phyloP scores from a whole-genome alignment of 2,113 vertebrate species.

The Crypturellus undulatus region DNA sequence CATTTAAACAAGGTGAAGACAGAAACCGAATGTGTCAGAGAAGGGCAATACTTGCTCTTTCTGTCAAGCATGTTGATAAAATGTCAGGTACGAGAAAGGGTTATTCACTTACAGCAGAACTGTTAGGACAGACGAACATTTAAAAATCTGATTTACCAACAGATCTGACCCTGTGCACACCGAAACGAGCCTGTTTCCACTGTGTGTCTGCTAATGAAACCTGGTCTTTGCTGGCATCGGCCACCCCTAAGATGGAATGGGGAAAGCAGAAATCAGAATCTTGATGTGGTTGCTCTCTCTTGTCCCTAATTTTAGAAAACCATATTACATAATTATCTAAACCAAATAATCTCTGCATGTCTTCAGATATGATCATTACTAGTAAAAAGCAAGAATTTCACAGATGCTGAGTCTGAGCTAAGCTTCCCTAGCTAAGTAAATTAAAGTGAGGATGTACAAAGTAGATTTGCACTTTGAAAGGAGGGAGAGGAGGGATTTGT shows the following conservation, averaged over 20 bases:
- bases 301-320: constrained; percentile 34
- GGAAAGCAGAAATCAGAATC: constrained; percentile 1
- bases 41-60: neutral
- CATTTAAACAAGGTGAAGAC: constrained; percentile 52
- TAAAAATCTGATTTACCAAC: constrained; percentile 4
- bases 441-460: constrained; percentile 25
- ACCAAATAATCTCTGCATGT: constrained; percentile 19
- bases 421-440: constrained; percentile 37
- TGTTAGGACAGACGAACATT: constrained; percentile 33
- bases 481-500: constrained; percentile 58
- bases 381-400: constrained; percentile 35
- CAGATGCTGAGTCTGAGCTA: constrained; percentile 37
- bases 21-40: constrained; percentile 27
- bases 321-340: constrained; percentile 40
- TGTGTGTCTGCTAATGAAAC: constrained; percentile 27
- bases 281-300: constrained; percentile 17
- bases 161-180: neutral
- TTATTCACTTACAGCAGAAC: neutral
- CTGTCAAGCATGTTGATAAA: constrained; percentile 44
- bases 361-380: neutral
- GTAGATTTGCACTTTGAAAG: constrained; percentile 58
- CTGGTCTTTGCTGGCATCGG: neutral
- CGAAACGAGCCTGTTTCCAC: neutral
- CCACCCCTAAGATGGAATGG: neutral
- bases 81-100: constrained; percentile 19